A percentile compares a stretch with the other conserved stretches of the same genome.
Evolutionary conservation across 2,797 vertebrate genomes (phyloP).

Genomic region (Halcyon chelicuti): DNA sequence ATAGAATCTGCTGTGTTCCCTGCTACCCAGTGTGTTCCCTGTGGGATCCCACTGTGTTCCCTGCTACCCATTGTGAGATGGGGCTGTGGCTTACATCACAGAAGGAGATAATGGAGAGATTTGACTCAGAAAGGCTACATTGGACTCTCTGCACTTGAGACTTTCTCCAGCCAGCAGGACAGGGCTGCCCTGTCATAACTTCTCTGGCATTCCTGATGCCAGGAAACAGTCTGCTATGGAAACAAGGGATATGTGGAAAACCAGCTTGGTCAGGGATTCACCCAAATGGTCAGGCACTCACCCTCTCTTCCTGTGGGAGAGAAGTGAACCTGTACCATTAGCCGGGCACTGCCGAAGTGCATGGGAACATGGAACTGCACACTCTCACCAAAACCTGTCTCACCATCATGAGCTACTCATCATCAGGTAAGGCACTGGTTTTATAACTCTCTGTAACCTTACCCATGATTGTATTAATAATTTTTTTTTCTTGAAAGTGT

Average conservation of each 20-base stretch:
- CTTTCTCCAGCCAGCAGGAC: not conserved
- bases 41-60: not conserved
- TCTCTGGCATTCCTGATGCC: not conserved
- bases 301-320: not conserved
- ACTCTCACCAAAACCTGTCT: not conserved
- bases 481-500: not conserved
- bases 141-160: not conserved
- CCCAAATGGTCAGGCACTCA: not conserved
- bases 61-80: not conserved
- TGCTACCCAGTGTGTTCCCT: not conserved
- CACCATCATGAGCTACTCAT: not conserved
- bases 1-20: not conserved
- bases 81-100: not conserved
- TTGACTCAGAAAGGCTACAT: not conserved
- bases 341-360: not conserved
- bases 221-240: not conserved
- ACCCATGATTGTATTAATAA: not conserved
- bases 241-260: not conserved
- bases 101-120: not conserved
- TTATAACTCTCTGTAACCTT: not conserved
- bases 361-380: accelerated
- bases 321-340: not conserved
- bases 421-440: not conserved
- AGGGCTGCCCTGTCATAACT: not conserved
- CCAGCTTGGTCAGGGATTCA: not conserved